Evolutionary conservation across 2,113 vertebrate genomes (phyloP).

Genomic region (Chlorodrepanis virens): DNA sequence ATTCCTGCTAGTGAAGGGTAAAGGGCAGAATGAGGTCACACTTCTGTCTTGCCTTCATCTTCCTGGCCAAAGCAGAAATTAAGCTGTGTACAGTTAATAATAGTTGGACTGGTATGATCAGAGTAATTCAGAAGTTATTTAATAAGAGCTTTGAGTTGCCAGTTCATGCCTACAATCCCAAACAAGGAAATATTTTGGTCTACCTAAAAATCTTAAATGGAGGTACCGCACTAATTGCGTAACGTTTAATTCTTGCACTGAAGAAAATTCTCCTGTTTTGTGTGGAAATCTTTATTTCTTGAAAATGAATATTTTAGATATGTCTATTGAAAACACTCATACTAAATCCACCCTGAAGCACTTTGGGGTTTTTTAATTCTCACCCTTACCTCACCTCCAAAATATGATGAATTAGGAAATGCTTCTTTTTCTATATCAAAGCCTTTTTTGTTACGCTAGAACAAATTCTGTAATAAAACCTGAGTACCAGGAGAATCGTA

Average conservation of each 20-base stretch:
- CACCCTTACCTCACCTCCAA: background rate
- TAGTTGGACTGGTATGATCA: background rate
- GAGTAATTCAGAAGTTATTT: background rate
- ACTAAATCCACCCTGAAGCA: background rate
- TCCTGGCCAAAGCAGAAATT: background rate
- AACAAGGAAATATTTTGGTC: background rate
- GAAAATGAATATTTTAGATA: background rate
- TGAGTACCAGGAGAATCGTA: background rate
- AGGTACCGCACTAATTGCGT: background rate
- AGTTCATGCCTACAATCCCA: background rate
- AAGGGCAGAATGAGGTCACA: background rate
- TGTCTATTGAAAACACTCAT: background rate
- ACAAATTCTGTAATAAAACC: background rate
- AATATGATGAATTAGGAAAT: background rate
- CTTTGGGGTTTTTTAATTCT: background rate
- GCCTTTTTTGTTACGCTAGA: background rate
- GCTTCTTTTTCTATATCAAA: background rate
- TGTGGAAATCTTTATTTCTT: background rate
- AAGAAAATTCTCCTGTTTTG: background rate
- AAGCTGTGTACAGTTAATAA: background rate
- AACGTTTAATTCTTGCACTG: background rate
- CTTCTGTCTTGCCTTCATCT: background rate
- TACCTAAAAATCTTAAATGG: background rate
- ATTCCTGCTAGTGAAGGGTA: background rate
- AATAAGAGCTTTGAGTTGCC: background rate